Conservation (phyloP, 2,888 invertebrate species). For the Drosophila peninsularis region DNA sequence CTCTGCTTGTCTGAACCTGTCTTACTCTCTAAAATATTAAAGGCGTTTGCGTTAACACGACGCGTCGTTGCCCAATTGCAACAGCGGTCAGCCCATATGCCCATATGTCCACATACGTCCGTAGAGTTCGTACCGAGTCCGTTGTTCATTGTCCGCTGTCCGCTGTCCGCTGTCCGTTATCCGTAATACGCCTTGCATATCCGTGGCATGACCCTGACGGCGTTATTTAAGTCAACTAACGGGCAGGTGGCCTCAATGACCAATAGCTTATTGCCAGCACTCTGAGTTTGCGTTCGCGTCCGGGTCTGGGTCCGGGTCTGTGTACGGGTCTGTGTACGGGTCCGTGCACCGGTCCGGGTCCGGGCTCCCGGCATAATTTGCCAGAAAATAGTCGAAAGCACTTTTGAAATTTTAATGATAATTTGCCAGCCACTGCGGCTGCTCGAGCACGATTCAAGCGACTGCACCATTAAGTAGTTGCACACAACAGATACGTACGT, state of each 20-base stretch:
- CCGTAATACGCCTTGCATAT: constrained; percentile 40
- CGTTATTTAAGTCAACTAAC: constrained; percentile 48
- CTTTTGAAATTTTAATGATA: constrained; percentile 74
- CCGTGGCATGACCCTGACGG: constrained; percentile 46
- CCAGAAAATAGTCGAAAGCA: constrained; percentile 51
- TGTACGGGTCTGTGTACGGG: neutral
- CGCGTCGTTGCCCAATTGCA: constrained; percentile 40
- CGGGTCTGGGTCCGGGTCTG: too few relatives aligned
- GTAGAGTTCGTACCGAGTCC: neutral
- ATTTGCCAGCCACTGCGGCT: constrained; percentile 38
- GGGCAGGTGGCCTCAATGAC: constrained; percentile 73
- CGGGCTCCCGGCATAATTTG: constrained; percentile 53
- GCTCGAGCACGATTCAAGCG: constrained; percentile 18
- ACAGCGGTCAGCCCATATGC: constrained; percentile 20
- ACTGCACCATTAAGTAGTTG: constrained; percentile 29
- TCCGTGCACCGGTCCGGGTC: neutral
- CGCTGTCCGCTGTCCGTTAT: neutral
- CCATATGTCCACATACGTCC: constrained; percentile 21
- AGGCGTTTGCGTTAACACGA: constrained; percentile 62
- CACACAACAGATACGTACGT: neutral
- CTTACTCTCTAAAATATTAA: constrained; percentile 64
- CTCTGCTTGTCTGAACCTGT: neutral
- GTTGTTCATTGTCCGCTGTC: neutral
- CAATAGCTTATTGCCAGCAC: constrained; percentile 62
- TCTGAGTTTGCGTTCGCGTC: neutral